Evolutionary conservation across 2,888 invertebrate genomes (phyloP), one percentile per base, ranked within the genome.

Genomic region (Agonum fuliginosum): DNA sequence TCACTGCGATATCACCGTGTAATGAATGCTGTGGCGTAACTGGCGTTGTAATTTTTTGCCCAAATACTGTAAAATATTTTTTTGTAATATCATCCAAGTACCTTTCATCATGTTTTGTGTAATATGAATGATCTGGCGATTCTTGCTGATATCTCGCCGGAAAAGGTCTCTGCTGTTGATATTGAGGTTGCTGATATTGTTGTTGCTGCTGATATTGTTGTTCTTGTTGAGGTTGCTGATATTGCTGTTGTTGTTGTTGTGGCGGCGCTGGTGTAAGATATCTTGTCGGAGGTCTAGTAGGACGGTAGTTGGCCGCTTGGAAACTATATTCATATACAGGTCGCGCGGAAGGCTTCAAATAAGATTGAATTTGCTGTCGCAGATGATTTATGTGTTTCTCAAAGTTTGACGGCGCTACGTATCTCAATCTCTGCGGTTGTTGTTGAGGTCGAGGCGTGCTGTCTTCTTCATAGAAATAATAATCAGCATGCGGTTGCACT

Each of bases 261-360:
- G 78, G 71, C 78, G 80, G 41, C 81, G 81, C 34, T 79, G 80
- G 10, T 2, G 78, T 77, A 41, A 75, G 46, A 30, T 54, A 54
- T 51, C 37, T 58, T 5, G 24, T 41, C 51, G 71, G 72, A 41
- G 79, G 70, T 71, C 48, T 78, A 78, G 78, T 46, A 12, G 69
- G 71, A n/a, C 70, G 34, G 51, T 74, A 88, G 80, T 88, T 88
- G 6, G 91, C 89, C 0, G 91, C 89, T 83, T 94, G 91, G 83
- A 92, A 94, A 82, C 91, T 93, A 84, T 92, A 94, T 83, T 94
- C 93, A 83, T 93, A 94, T 4, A 92, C 89, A 0, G 93, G 92
- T 83, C 91, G 90, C 0, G 90, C 84, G 69, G 89, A 86, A 8
- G 89, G 86, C 83, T 90, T 90, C 4, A 89, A 87, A 83, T 90